phyloP scores from a whole-genome alignment of 2,797 vertebrate genomes.

The Clarias fuscus region DNA sequence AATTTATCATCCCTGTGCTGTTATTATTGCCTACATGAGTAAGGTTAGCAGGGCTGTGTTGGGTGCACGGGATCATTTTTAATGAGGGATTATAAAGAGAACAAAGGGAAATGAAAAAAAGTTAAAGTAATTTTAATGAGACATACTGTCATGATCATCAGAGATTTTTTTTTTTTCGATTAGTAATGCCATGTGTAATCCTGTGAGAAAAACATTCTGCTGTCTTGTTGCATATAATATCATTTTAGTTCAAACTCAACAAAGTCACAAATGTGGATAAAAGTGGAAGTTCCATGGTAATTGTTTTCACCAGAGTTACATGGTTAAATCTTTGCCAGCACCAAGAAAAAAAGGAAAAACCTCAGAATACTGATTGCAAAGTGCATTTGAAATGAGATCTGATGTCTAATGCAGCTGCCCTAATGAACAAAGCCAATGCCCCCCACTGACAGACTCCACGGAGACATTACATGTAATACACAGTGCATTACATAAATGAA shows the following conservation, averaged over 20 bases:
- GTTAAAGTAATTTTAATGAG: conserved; percentile 4
- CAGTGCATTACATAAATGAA: no score
- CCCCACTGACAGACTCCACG: no score
- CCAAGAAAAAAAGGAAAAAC: not conserved
- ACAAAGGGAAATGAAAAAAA: not conserved
- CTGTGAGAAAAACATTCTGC: not conserved
- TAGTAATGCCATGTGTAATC: not conserved
- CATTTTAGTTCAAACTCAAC: not conserved
- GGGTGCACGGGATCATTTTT: not conserved
- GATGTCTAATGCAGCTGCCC: no score
- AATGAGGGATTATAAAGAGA: conserved; percentile 2
- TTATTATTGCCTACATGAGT: conserved; percentile 19
- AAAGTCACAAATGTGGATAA: not conserved
- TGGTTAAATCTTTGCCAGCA: not conserved
- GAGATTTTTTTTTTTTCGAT: not conserved
- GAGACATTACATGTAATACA: no score
- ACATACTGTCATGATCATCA: not conserved
- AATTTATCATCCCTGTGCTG: not conserved
- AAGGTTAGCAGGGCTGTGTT: not conserved
- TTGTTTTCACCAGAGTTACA: not conserved
- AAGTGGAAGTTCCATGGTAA: not conserved
- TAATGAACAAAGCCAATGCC: no score
- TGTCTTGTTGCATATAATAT: not conserved
- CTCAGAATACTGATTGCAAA: not conserved
- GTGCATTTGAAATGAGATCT: not conserved